Base-by-base conservation (phyloP, 2,888 invertebrate genomes). In the Boloria selene region DNA sequence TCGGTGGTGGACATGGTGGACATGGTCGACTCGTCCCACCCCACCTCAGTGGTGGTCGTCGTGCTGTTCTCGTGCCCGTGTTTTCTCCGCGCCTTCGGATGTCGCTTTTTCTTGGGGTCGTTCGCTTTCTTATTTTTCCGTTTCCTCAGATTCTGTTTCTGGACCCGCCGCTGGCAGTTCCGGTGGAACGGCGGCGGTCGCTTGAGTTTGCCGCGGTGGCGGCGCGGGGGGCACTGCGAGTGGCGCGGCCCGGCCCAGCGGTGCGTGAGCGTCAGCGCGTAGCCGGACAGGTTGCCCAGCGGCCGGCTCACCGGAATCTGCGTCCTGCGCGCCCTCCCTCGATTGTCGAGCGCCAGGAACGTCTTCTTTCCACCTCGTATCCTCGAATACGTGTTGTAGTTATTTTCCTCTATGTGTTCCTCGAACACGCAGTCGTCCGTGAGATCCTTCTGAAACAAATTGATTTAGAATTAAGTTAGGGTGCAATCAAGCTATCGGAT, bases 391-490 rank as follows among this genome's bases (percentile, higher is more conserved):
- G 96, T 96, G 87, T 97, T 97, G 93, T 96, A 97, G 86, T 96
- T 95, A 88, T 96, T 95, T 86, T 95, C 95, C 87, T 96, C 96
- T 87, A 97, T 95, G 84, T 95, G 95, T 92, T 97, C 97, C 90
- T 96, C 96, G 94, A 97, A 97, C 85, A 96, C 94, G 93, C 97
- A 97, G 81, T 96, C 96, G 84, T 96, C 95, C 83, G 95, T 95
- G 93, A 95, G 96, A 88, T 95, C 95, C 92, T 94, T 95, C 97
- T 97, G 96, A 79, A 96, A 96, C 93, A 94, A 93, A 79, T 17
- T 79, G 83, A 86, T 18, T 54, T 17, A 26, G 44, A 31, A 55
- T 63, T 63, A 60, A 62, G 53, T 59, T 44, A 42, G 26, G 13
- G 26, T 51, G 13, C 58, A 38, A 38, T 10, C 31, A 16, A 2